These are phyloP conservation scores for Priocnemis perturbator DNA, from an alignment of 2,888 invertebrate species.

Conservation along the genomic window DNA sequence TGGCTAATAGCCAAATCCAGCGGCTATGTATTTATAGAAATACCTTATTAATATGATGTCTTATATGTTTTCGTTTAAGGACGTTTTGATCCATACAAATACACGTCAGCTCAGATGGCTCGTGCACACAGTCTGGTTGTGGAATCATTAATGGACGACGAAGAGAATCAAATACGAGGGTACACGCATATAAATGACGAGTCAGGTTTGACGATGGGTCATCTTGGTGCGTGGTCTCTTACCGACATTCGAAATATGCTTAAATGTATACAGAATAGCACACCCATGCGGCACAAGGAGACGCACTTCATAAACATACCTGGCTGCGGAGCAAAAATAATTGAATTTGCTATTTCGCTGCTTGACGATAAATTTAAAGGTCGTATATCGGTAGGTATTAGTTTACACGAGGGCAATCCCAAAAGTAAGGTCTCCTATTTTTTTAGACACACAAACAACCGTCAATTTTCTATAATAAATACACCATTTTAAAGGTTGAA, in stretches of 20 bases:
- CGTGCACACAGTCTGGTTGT: slow-evolving; percentile 90
- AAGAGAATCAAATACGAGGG: slow-evolving; percentile 88
- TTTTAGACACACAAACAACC: too few relatives aligned
- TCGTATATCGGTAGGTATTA: slow-evolving; percentile 83
- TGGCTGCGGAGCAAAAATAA: slow-evolving; percentile 86
- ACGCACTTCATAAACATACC: slow-evolving; percentile 93
- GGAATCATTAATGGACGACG: slow-evolving; percentile 90
- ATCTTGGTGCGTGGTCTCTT: slow-evolving; percentile 88
- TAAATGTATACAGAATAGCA: slow-evolving; percentile 89
- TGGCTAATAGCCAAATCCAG: neutral
- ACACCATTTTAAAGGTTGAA: too few relatives aligned
- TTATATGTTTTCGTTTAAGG: slow-evolving; percentile 72
- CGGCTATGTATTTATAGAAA: too few relatives aligned
- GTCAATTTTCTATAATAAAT: too few relatives aligned
- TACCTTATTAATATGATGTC: neutral
- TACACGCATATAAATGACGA: slow-evolving; percentile 91
- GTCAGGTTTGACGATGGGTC: slow-evolving; percentile 88
- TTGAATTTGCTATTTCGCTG: slow-evolving; percentile 88
- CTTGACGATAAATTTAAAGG: slow-evolving; percentile 90
- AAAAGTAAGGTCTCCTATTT: too few relatives aligned
- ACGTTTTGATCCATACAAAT: slow-evolving; percentile 85
- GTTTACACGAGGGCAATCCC: too few relatives aligned
- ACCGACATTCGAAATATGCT: slow-evolving; percentile 86
- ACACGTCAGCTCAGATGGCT: slow-evolving; percentile 89
- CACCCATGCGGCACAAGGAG: slow-evolving; percentile 93